These are phyloP conservation scores for Murina feae DNA, from an alignment of 2,113 vertebrate genomes.

Conservation along the genomic window DNA sequence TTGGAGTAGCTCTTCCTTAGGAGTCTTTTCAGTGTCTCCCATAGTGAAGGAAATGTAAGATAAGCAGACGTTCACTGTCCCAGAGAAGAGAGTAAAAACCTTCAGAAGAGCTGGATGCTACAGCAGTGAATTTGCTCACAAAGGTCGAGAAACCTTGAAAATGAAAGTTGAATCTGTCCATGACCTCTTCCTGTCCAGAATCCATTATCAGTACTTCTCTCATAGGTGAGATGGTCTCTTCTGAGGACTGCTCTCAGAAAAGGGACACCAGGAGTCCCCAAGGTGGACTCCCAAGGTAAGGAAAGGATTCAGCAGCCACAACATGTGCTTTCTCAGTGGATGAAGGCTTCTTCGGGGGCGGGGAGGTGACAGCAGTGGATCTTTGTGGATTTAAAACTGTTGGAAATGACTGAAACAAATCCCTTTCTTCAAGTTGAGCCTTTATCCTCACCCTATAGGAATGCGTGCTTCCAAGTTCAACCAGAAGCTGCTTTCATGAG, in stretches of 20 bases:
- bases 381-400: not conserved
- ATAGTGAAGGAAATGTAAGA: not conserved
- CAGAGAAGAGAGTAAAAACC: not conserved
- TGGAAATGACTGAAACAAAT: not conserved
- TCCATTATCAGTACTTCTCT: not conserved
- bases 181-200: not conserved
- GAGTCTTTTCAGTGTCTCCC: not conserved
- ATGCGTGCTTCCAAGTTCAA: not conserved
- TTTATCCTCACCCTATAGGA: not conserved
- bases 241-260: not conserved
- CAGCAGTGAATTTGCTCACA: not conserved
- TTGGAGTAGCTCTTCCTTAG: not conserved
- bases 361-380: not conserved
- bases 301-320: not conserved
- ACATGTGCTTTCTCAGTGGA: not conserved
- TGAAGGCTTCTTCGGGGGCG: not conserved
- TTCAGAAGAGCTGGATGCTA: not conserved
- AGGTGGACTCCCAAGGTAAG: not conserved
- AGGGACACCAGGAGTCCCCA: not conserved
- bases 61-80: not conserved
- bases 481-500: conserved; percentile 1
- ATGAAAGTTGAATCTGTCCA: not conserved
- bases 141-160: not conserved
- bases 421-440: not conserved
- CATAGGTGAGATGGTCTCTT: not conserved